Percentiles rank a stretch among this genome's conserved stretches.
These are phyloP conservation scores for Cinclus cinclus DNA, from an alignment of 2,113 vertebrate genomes.

Conservation along the genomic window DNA sequence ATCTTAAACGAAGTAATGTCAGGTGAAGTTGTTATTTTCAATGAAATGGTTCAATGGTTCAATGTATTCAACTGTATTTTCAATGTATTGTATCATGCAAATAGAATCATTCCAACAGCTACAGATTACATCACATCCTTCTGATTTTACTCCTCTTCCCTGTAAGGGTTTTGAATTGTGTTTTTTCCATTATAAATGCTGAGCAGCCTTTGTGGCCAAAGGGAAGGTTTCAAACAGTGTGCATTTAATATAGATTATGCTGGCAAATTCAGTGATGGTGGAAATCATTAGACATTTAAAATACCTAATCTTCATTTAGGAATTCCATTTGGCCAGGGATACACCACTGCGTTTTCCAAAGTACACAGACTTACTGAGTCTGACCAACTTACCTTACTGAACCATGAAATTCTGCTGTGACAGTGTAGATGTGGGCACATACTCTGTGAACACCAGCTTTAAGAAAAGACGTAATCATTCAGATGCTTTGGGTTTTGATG, in stretches of 20 bases:
- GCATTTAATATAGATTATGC: not conserved
- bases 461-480: not conserved
- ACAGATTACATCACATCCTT: not conserved
- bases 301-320: not conserved
- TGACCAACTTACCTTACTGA: not conserved
- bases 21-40: not conserved
- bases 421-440: not conserved
- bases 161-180: not conserved
- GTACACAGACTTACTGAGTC: not conserved
- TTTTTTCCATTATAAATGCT: not conserved
- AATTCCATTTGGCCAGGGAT: not conserved
- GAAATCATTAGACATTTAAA: not conserved
- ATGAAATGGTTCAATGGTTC: too few species aligned
- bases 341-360: not conserved
- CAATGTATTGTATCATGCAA: not conserved
- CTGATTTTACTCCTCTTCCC: not conserved
- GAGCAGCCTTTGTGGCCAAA: not conserved
- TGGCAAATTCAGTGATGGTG: not conserved
- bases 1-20: not conserved
- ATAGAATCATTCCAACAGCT: not conserved
- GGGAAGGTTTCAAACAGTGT: not conserved
- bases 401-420: accelerated
- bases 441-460: accelerated
- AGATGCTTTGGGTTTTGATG: not conserved
- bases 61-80: too few species aligned